phyloP scores from a whole-genome alignment of 2,113 vertebrate species.

The Pantherophis guttatus region DNA sequence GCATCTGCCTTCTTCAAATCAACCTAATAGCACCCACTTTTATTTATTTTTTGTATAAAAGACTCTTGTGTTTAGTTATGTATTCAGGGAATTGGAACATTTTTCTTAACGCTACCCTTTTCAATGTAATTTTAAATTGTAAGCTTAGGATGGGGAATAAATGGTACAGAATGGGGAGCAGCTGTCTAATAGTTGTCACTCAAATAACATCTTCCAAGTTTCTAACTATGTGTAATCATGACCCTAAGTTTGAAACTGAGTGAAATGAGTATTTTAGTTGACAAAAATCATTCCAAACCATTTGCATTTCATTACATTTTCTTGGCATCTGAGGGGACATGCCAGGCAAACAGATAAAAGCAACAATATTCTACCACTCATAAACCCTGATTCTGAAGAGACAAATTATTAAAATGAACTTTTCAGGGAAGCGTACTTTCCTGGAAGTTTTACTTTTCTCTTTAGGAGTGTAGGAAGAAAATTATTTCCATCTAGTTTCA shows the following conservation, averaged over 20 bases:
- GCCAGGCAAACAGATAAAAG: neutral
- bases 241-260: neutral
- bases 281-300: neutral
- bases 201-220: neutral
- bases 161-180: neutral
- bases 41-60: neutral
- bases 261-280: neutral
- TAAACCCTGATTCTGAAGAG: neutral
- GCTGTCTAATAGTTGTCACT: neutral
- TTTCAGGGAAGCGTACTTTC: neutral
- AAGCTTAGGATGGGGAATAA: neutral
- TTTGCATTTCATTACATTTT: conserved; percentile 7
- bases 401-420: neutral
- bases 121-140: neutral
- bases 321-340: neutral
- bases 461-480: neutral
- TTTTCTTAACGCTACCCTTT: neutral
- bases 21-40: neutral
- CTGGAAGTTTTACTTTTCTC: neutral
- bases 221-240: neutral
- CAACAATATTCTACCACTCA: neutral
- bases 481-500: neutral
- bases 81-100: neutral
- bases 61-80: neutral
- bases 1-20: neutral